Conservation (phyloP, 1,140 invertebrate genomes). For the Neodiprion lecontei region DNA sequence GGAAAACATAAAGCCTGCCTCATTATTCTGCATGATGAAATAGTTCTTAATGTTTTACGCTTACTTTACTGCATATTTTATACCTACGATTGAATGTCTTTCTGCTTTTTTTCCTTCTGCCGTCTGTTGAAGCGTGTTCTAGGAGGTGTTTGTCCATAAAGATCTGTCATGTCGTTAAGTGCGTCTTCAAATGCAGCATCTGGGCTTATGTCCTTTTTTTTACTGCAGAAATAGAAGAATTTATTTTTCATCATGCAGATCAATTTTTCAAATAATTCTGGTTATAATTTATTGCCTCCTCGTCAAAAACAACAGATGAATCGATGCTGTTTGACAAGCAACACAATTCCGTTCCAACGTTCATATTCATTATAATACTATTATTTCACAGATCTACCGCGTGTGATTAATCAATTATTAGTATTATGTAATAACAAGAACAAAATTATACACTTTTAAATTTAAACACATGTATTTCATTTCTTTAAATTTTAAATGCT, state of each 20-base stretch:
- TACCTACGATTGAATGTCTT: slow-evolving; percentile 10
- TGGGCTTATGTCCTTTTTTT: slow-evolving; percentile 24
- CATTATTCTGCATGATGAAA: too few species aligned
- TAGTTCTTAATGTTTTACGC: too few species aligned
- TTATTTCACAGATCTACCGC: too few species aligned
- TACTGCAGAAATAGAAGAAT: slow-evolving; percentile 21
- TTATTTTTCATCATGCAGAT: not conserved
- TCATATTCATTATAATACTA: not conserved
- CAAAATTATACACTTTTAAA: too few species aligned
- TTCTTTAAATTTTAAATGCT: too few species aligned
- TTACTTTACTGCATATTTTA: too few species aligned
- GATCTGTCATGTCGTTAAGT: slow-evolving; percentile 45
- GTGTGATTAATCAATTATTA: too few species aligned
- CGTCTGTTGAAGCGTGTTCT: slow-evolving; percentile 44
- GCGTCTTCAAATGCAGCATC: slow-evolving; percentile 40
- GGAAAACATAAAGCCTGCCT: too few species aligned
- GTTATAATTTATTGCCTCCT: too few species aligned
- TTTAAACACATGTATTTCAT: too few species aligned
- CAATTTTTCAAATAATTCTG: not conserved
- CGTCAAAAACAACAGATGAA: not conserved
- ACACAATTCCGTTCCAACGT: slow-evolving; percentile 9
- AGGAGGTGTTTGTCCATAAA: slow-evolving; percentile 48
- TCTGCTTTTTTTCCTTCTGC: slow-evolving; percentile 43
- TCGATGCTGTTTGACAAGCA: not conserved
- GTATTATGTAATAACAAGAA: too few species aligned